Evolutionary conservation across 2,797 vertebrate species (phyloP).

Genomic region (Eurystomus glaucurus): DNA sequence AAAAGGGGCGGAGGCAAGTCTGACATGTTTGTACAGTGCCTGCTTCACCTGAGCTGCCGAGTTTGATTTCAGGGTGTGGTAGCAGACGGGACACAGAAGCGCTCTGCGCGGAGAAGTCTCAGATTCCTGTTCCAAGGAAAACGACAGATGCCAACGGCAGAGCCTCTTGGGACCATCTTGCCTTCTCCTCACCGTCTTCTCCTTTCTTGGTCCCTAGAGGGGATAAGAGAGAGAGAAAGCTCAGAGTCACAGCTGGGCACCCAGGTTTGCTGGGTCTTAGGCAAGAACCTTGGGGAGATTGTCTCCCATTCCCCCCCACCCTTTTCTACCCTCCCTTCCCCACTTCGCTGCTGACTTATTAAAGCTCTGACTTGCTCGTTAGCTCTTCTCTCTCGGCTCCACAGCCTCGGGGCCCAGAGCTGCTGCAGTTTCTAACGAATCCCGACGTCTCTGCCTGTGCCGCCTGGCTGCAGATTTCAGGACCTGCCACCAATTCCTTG

Average conservation of each 20-base stretch:
- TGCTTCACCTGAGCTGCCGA: slow-evolving; percentile 75
- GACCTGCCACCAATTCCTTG: not conserved
- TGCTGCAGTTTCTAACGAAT: not conserved
- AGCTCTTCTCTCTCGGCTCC: not conserved
- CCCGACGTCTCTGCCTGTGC: not conserved
- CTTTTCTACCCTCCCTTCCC: not conserved
- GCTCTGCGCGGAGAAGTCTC: not conserved
- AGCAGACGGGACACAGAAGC: slow-evolving; percentile 80
- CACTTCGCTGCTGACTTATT: slow-evolving; percentile 21
- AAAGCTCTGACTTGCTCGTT: not conserved
- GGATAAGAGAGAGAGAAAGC: not conserved
- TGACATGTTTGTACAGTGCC: slow-evolving; percentile 80
- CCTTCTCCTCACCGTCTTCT: not conserved
- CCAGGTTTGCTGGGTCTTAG: not conserved
- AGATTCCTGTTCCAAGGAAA: not conserved
- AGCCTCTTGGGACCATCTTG: not conserved
- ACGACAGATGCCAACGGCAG: not conserved
- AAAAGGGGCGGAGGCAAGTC: slow-evolving; percentile 73
- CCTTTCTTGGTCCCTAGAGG: not conserved
- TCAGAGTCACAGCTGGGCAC: not conserved
- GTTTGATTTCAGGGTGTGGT: slow-evolving; percentile 86
- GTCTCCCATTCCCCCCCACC: not conserved
- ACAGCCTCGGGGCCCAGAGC: not conserved
- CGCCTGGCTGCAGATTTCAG: not conserved
- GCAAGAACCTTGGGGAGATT: not conserved